Conservation (phyloP, 2,797 vertebrate species). For the Darevskia mixta region DNA sequence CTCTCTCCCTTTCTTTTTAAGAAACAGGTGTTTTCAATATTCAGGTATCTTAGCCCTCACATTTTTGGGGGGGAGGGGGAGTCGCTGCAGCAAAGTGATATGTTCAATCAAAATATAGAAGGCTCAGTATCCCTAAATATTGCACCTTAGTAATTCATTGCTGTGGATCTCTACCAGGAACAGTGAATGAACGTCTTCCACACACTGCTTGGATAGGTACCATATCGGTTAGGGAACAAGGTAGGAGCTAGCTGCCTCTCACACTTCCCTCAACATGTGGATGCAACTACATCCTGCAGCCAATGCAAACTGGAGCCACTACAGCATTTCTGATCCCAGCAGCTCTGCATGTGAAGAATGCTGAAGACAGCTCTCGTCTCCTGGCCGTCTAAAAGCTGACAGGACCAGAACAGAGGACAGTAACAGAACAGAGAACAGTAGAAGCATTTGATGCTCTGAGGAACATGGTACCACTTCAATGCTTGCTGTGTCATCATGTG, state of each 20-base stretch:
- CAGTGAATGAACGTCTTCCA: neutral
- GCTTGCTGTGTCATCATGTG: neutral
- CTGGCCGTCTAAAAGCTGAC: neutral
- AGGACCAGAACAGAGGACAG: too few relatives aligned
- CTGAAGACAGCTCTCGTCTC: neutral
- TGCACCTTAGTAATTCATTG: accelerated
- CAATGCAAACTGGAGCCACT: neutral
- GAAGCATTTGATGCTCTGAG: neutral
- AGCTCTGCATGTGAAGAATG: neutral
- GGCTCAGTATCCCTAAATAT: neutral
- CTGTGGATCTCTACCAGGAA: neutral
- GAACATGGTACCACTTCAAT: neutral
- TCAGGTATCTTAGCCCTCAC: neutral
- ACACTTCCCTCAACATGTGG: neutral
- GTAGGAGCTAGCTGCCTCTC: neutral
- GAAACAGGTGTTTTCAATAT: neutral
- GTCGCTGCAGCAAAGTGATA: neutral
- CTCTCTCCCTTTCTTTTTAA: neutral
- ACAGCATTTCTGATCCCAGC: neutral
- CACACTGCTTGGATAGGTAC: neutral
- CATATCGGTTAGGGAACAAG: neutral
- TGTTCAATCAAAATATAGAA: neutral
- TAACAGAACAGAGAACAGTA: neutral
- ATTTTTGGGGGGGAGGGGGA: neutral
- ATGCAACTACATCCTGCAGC: neutral